Evolutionary conservation across 2,888 invertebrate species (phyloP), one percentile per base, ranked within the genome.

Genomic region (Harpalus rufipes): DNA sequence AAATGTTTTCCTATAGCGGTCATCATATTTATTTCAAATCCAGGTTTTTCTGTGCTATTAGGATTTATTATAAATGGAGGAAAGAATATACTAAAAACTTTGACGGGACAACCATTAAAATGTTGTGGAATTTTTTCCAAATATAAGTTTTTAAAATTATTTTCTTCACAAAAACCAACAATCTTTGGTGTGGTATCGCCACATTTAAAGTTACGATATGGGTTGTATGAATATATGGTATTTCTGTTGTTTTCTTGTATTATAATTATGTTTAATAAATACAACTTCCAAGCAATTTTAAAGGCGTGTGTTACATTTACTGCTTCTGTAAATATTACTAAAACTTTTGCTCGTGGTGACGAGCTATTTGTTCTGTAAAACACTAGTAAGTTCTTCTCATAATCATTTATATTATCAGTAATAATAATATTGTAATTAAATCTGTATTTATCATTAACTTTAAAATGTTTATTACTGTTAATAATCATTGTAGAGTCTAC

Each of bases 301-400:
- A 81, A 81, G 25, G 25, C 68, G 8, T 44, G 32, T n/a, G 81
- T 81, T 51, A 68, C 8, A 68, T 81, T 81, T 12, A 81, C 58
- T 32, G 18, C 4, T 12, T 56, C 1, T 7, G 25, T 68, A 72
- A 72, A 72, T 12, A 81, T 51, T 18, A 81, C 56, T 25, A 68
- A n/a, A 81, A 81, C 68, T 72, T 68, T 81, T 0, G 81, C 81
- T 72, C 81, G 51, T 16, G 81, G 21, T 25, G 51, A 72, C 81
- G 72, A 72, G 39, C 68, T 81, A 10, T 68, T 16, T 16, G 65
- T 81, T 56, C 81, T 16, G 18, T 81, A 81, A 51, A 81, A 68
- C 18, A 21, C 56, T 6, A 51, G 6, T 8, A 81, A 21, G 21
- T 81, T 81, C 21, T 65, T 81, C 32, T 68, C 25, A 16, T 56